A percentile compares a stretch with the other conserved stretches of the same genome.
phyloP scores from a whole-genome alignment of 2,797 vertebrate genomes.

The Psittacula echo region DNA sequence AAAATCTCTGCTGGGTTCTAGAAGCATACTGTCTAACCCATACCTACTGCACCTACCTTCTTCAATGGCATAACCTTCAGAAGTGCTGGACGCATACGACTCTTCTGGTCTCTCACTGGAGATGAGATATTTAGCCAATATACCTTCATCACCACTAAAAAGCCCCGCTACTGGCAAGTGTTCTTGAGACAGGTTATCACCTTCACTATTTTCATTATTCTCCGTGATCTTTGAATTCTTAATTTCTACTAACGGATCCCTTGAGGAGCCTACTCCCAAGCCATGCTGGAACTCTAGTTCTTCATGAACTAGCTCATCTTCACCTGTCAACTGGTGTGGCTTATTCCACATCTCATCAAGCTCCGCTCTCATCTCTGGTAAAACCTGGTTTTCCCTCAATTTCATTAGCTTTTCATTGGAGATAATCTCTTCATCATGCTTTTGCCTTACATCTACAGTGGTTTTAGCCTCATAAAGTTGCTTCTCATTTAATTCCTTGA shows the following conservation, averaged over 20 bases:
- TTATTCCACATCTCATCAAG: conserved; percentile 62
- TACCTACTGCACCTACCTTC: conserved; percentile 71
- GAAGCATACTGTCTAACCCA: conserved; percentile 76
- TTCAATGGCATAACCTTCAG: conserved; percentile 72
- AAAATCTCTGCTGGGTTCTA: conserved; percentile 68
- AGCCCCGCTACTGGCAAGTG: background rate
- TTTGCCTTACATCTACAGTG: conserved; percentile 20
- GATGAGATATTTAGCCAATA: conserved; percentile 83
- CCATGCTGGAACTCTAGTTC: background rate
- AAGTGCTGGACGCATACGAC: conserved; percentile 65
- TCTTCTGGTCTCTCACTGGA: conserved; percentile 60
- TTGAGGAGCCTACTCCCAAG: conserved; percentile 13
- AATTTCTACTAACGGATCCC: conserved; percentile 57
- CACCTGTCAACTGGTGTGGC: background rate
- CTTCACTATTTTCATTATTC: conserved; percentile 1
- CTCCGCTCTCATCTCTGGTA: background rate
- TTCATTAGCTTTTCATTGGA: conserved; percentile 58
- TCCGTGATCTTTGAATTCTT: conserved; percentile 37
- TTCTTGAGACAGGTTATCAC: background rate
- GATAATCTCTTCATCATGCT: conserved; percentile 52
- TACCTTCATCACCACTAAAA: conserved; percentile 24
- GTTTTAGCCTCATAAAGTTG: conserved; percentile 65
- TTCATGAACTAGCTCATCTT: conserved; percentile 44
- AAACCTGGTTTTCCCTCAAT: conserved; percentile 65
- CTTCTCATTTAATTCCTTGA: conserved; percentile 75